These are phyloP conservation scores for Trimorus sp. DNA, from an alignment of 2,888 invertebrate species.

Conservation along the genomic window DNA sequence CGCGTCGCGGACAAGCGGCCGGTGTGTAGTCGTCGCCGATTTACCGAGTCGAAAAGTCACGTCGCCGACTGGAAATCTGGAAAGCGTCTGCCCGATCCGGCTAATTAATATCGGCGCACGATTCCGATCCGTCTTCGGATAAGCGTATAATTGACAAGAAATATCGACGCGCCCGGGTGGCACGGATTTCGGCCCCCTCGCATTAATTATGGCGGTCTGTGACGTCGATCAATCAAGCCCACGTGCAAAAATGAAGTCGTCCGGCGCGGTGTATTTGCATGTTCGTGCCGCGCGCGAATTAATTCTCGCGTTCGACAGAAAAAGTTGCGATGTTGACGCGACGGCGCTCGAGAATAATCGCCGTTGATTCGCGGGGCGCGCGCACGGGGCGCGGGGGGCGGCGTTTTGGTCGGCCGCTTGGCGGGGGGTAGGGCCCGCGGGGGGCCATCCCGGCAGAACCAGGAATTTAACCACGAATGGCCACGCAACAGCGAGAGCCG, in stretches of 20 bases:
- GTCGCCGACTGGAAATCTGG: no score
- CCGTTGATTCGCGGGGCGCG: conserved; percentile 38
- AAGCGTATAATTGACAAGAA: conserved; percentile 58
- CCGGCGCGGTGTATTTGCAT: conserved; percentile 41
- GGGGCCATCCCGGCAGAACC: conserved; percentile 84
- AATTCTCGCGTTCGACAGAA: conserved; percentile 51
- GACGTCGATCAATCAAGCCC: conserved; percentile 57
- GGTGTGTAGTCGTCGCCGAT: no score
- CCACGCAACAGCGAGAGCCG: conserved; percentile 81
- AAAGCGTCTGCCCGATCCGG: no score
- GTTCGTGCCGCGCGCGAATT: conserved; percentile 62
- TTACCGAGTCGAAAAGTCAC: no score
- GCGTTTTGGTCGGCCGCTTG: conserved; percentile 79
- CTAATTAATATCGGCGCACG: not conserved
- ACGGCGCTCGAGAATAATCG: conserved; percentile 52
- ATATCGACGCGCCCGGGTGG: conserved; percentile 52
- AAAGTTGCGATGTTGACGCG: conserved; percentile 22
- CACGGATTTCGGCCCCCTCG: conserved; percentile 23
- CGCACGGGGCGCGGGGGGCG: conserved; percentile 31
- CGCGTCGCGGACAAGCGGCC: no score
- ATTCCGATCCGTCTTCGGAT: conserved; percentile 45
- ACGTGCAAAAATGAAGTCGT: conserved; percentile 48
- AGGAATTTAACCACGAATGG: conserved; percentile 81
- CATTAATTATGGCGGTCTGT: conserved; percentile 47
- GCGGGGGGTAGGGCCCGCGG: conserved; percentile 82